phyloP scores from a whole-genome alignment of 2,888 invertebrate genomes.

The Melanostoma scalare region DNA sequence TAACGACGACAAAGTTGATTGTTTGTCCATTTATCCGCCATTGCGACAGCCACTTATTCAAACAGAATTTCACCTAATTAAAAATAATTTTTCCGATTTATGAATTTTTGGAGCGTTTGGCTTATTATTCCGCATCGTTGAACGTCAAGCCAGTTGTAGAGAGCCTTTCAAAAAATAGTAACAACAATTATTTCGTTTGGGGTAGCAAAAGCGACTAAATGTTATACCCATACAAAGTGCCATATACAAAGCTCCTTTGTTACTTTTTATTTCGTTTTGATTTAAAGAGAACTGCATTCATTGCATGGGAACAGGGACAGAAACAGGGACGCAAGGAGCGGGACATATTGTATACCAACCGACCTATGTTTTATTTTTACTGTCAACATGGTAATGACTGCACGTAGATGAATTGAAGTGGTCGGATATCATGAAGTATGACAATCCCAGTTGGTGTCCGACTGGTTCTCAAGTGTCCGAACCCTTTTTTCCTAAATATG shows the following conservation, averaged over 20 bases:
- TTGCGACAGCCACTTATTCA: constrained; percentile 52
- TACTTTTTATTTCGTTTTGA: neutral
- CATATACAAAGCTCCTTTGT: neutral
- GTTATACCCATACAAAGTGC: neutral
- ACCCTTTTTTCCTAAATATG: constrained; percentile 26
- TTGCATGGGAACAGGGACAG: neutral
- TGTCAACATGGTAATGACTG: constrained; percentile 20
- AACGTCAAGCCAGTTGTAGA: constrained; percentile 31
- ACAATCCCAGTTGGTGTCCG: constrained; percentile 35
- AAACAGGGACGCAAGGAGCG: neutral
- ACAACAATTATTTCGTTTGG: constrained; percentile 20
- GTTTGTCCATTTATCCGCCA: constrained; percentile 58
- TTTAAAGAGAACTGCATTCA: neutral
- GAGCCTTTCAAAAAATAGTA: constrained; percentile 13
- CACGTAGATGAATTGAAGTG: constrained; percentile 23
- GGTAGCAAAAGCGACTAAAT: neutral
- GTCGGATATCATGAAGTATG: neutral
- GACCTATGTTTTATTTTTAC: no score
- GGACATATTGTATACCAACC: neutral
- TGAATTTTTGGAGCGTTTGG: constrained; percentile 44
- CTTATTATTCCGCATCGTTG: constrained; percentile 55
- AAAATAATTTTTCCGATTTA: constrained; percentile 61
- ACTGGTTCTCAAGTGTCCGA: constrained; percentile 29
- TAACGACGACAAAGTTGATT: constrained; percentile 62
- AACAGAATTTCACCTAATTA: constrained; percentile 65